phyloP scores from a whole-genome alignment of 2,888 invertebrate genomes.

The Drosophila sordidula region DNA sequence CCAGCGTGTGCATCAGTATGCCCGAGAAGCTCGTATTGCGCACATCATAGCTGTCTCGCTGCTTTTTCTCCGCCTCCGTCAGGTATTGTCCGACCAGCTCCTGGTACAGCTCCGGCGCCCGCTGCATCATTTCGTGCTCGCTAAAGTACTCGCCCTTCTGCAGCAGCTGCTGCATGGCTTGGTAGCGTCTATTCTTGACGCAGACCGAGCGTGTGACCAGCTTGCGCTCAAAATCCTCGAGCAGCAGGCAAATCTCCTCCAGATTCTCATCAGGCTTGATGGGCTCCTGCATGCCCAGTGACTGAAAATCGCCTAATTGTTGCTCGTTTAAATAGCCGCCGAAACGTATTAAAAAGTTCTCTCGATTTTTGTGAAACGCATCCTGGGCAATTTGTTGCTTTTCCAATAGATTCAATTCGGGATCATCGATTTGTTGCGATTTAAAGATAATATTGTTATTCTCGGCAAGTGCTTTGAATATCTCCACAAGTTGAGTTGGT shows the following conservation, averaged over 20 bases:
- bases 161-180: conserved; percentile 91
- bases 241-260: conserved; percentile 88
- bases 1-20: conserved; percentile 92
- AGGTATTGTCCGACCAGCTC: conserved; percentile 95
- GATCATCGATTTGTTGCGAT: conserved; percentile 92
- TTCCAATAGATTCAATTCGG: conserved; percentile 89
- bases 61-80: conserved; percentile 90
- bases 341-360: conserved; percentile 91
- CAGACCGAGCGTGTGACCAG: conserved; percentile 86
- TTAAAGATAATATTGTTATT: conserved; percentile 88
- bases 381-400: conserved; percentile 89
- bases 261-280: conserved; percentile 76
- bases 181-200: conserved; percentile 92
- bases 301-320: conserved; percentile 90
- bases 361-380: conserved; percentile 88
- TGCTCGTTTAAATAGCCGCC: conserved; percentile 89
- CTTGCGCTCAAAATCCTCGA: conserved; percentile 87
- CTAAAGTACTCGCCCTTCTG: conserved; percentile 90
- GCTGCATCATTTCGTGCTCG: conserved; percentile 96
- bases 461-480: conserved; percentile 76
- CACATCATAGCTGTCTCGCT: conserved; percentile 87
- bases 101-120: conserved; percentile 95
- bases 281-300: conserved; percentile 72
- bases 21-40: conserved; percentile 88
- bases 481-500: conserved; percentile 65